Evolutionary conservation across 1,140 invertebrate genomes (phyloP).

Genomic region (Tyrophagus putrescentiae): DNA sequence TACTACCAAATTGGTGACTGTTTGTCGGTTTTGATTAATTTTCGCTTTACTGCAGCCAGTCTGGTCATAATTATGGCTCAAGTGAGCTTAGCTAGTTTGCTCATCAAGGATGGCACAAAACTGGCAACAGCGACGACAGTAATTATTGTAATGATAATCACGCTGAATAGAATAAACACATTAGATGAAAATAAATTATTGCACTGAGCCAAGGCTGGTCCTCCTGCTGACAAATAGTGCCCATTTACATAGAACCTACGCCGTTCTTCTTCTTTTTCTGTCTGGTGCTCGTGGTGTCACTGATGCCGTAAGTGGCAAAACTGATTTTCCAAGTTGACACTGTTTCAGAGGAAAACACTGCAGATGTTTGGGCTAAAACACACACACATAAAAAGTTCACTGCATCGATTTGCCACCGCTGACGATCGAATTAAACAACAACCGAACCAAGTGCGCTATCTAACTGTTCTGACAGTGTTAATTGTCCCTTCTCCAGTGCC

Average conservation of each 20-base stretch:
- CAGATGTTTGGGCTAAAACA: not conserved
- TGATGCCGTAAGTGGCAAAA: slow-evolving; percentile 7
- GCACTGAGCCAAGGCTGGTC: too few species aligned
- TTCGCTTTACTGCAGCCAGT: not conserved
- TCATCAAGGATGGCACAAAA: not conserved
- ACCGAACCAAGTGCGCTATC: slow-evolving; percentile 1
- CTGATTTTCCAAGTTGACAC: not conserved
- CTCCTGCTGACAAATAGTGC: slow-evolving; percentile 7
- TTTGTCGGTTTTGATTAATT: slow-evolving; percentile 13
- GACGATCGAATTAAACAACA: slow-evolving; percentile 3
- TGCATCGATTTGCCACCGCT: too few species aligned
- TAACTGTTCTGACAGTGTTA: slow-evolving; percentile 9
- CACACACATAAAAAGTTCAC: too few species aligned
- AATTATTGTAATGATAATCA: slow-evolving; percentile 15
- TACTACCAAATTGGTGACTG: not conserved
- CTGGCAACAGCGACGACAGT: not conserved
- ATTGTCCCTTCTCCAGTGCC: not conserved
- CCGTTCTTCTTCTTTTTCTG: not conserved
- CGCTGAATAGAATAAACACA: slow-evolving; percentile 3
- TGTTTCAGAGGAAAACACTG: not conserved
- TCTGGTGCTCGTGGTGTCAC: too few species aligned
- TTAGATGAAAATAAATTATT: slow-evolving; percentile 3
- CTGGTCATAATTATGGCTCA: slow-evolving; percentile 4
- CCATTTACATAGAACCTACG: slow-evolving; percentile 1
- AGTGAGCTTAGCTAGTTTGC: slow-evolving; percentile 7